These are phyloP conservation scores for Gasterosteus aculeatus DNA, from an alignment of 2,113 vertebrate species.

Conservation along the genomic window DNA sequence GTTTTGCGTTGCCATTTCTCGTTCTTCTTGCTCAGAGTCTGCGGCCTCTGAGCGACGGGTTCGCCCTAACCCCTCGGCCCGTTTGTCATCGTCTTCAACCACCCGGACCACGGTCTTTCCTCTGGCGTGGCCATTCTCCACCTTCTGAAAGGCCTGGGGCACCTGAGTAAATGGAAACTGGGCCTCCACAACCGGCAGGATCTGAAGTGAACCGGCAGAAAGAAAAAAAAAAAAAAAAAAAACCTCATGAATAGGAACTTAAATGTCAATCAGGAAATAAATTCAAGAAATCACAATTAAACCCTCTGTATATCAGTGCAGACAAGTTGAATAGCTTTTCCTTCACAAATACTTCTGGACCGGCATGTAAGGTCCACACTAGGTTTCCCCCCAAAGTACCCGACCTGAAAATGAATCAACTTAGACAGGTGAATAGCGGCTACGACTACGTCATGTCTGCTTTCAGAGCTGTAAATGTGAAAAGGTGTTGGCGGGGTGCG, in stretches of 20 bases:
- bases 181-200: constrained; percentile 90
- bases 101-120: constrained; percentile 91
- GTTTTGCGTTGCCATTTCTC: constrained; percentile 27
- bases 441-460: constrained; percentile 34
- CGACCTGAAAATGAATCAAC: neutral
- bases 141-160: constrained; percentile 90
- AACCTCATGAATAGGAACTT: neutral
- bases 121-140: constrained; percentile 90
- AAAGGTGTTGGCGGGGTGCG: constrained; percentile 46
- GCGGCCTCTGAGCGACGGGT: neutral
- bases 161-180: constrained; percentile 89
- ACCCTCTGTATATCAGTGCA: neutral
- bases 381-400: neutral
- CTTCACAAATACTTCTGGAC: neutral
- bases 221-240: neutral
- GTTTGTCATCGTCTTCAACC: constrained; percentile 63
- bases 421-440: constrained; percentile 13
- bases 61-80: constrained; percentile 36
- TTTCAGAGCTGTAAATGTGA: constrained; percentile 49
- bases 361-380: neutral
- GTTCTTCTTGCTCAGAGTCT: constrained; percentile 24
- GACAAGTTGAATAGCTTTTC: neutral
- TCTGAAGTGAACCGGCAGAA: constrained; percentile 73
- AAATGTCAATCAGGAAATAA: neutral
- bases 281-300: constrained; percentile 11